Base-by-base conservation (phyloP, 2,797 vertebrate genomes). In the Falco berigora region DNA sequence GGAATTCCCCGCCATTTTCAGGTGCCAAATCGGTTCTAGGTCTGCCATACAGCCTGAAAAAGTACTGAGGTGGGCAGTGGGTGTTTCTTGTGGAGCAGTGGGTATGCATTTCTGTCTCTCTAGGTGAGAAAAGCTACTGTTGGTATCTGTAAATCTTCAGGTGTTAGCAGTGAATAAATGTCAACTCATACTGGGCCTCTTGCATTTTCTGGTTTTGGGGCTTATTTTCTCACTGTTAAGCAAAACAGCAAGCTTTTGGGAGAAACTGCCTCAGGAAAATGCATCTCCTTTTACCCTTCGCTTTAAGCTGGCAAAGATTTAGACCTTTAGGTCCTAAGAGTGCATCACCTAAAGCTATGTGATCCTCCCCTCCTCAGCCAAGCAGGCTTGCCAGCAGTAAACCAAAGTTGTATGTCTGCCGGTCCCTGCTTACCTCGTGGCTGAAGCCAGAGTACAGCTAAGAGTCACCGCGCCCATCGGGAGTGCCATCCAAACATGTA, bases 1-100 rank as follows among this genome's bases (percentile, higher is more conserved):
- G 99, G 99, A 98, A 98, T 92, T 99, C 99, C 0, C 99, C 99
- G 0, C 99, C 99, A 2, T 64, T 96, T 12, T 25, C 90, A 6
- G 94, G 64, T 0, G 6, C 89, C 82, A 94, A 95, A 80, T n/a
- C 93, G 3, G 92, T 79, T 2, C n/a, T 97, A 25, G 94, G 94
- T 44, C 88, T 96, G 91, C 69, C 97, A 18, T 93, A 74, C 2
- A 21, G 91, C 92, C 92, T 97, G 38, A 98, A 97, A 61, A 98
- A 97, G 92, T 77, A 86, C 86, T 98, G 97, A 98, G 88, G 19
- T 27, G 74, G 69, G 55, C 19, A 15, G 0, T 0, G 4, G 49
- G 27, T n/a, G 50, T 18, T 50, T 8, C 25, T 17, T 18, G 34
- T 4, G 68, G 62, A 44, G 23, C 42, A 53, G 34, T 14, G 15